Base-by-base conservation (phyloP, 2,888 invertebrate genomes). In the Mimumesa dahlbomi region DNA sequence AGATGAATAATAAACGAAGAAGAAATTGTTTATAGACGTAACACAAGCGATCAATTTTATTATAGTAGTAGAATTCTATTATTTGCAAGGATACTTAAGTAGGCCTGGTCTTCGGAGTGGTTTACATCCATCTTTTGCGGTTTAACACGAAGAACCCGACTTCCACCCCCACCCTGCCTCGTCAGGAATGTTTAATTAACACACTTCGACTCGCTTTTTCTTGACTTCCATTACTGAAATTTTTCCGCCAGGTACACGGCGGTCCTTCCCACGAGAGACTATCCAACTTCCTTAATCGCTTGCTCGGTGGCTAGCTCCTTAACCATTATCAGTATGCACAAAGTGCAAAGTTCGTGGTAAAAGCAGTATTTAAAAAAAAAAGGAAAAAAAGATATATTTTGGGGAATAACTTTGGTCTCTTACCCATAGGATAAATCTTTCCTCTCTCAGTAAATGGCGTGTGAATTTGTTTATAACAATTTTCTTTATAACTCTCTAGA, bases 151-250 rank as follows among this genome's bases (percentile, higher is more conserved):
- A 45, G 48, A 46, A 54, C 21, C 48, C 54, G 64, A 46, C 48
- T 36, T 49, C 50, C 64, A 45, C 36, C 52, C 54, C 52, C 46
- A 50, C 21, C 40, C 69, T 65, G 43, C 70, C 66, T 54, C 53
- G 65, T 63, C 65, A 71, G 66, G 75, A 78, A 75, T 78, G 79
- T 78, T 78, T 78, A 78, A 78, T 78, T 78, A 78, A 78, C 79
- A 75, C 79, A 70, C 78, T 73, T 73, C 72, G 71, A 58, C 63
- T 56, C 61, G 64, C 62, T 73, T 72, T 67, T 62, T 63, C 75
- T 49, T 59, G 64, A 52, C 72, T 66, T 59, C 66, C 75, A 71
- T 75, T 75, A 75, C 70, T 63, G 70, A 73, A 52, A 73, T 78
- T 79, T 74, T 76, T 81, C 73, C 48, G 53, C 71, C 56, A 50